A percentile compares a stretch with the other conserved stretches of the same genome.
Conservation (phyloP, 2,113 vertebrate species). For the Salvelinus alpinus region DNA sequence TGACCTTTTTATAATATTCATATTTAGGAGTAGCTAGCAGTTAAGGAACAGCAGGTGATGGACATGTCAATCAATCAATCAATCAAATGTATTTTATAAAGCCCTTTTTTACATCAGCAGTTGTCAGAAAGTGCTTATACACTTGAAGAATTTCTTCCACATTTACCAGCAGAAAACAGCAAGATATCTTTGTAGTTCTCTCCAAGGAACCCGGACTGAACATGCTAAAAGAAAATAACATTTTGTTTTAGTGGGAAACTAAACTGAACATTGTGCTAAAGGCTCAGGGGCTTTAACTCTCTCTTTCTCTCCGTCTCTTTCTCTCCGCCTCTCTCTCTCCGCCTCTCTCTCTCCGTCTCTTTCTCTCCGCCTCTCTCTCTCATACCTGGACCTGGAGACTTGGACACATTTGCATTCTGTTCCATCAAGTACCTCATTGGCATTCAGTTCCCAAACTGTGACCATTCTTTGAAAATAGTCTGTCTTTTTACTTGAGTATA, state of each 20-base stretch:
- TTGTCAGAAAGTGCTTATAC: no score
- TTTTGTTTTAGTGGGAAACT: constrained; percentile 38
- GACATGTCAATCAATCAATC: no score
- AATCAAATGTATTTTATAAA: no score
- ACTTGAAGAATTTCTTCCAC: constrained; percentile 42
- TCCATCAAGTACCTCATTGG: not conserved
- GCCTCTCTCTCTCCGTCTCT: no score
- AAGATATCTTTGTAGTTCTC: constrained; percentile 57
- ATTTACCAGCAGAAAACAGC: constrained; percentile 39
- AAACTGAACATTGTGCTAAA: constrained; percentile 18
- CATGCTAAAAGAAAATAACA: constrained; percentile 25
- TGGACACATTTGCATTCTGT: constrained; percentile 8
- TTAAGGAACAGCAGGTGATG: not conserved
- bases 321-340: no score
- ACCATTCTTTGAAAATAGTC: constrained; percentile 10
- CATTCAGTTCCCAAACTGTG: constrained; percentile 17
- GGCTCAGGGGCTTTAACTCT: no score
- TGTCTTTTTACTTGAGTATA: constrained; percentile 14
- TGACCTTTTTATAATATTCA: no score
- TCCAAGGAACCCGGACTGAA: constrained; percentile 28
- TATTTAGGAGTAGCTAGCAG: not conserved
- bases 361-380: no score
- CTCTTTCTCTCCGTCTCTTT: no score
- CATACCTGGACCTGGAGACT: not conserved
- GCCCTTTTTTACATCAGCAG: no score